These are phyloP conservation scores for Selenia dentaria DNA, from an alignment of 2,888 invertebrate species.

Conservation along the genomic window DNA sequence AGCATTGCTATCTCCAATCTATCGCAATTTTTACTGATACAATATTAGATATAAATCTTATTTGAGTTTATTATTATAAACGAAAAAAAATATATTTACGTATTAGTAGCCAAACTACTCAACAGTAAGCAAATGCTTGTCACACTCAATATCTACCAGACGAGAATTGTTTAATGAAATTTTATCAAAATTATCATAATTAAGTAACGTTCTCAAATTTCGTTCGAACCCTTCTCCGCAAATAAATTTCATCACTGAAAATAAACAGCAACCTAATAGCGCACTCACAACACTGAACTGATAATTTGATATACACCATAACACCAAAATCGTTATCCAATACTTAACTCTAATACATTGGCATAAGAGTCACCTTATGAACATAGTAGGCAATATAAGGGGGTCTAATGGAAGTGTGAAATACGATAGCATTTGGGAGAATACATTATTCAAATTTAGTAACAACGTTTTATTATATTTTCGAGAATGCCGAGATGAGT, in stretches of 20 bases:
- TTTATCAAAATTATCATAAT: conserved; percentile 18
- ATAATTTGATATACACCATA: conserved; percentile 50
- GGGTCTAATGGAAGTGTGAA: conserved; percentile 71
- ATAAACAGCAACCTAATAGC: conserved; percentile 49
- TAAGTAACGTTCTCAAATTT: conserved; percentile 22
- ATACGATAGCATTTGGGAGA: conserved; percentile 66
- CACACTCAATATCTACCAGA: too few species aligned
- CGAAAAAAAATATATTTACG: too few species aligned
- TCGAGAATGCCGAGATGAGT: conserved; percentile 40
- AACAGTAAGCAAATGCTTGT: too few species aligned
- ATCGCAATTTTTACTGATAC: too few species aligned
- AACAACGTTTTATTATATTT: conserved; percentile 55
- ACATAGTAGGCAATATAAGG: conserved; percentile 39
- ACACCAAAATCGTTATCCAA: conserved; percentile 21
- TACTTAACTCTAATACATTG: conserved; percentile 29
- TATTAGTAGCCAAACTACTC: too few species aligned
- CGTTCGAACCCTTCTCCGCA: conserved; percentile 38
- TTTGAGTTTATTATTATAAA: too few species aligned
- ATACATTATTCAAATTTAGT: conserved; percentile 73
- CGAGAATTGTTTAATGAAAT: conserved; percentile 13
- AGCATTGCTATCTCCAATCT: too few species aligned
- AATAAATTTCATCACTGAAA: conserved; percentile 52
- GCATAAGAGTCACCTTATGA: conserved; percentile 24
- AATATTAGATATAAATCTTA: too few species aligned
- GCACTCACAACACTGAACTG: conserved; percentile 48